Percentiles rank a stretch among this genome's conserved stretches.
These are phyloP conservation scores for Melikaiella ostensackeni DNA, from an alignment of 2,888 invertebrate genomes.

Conservation along the genomic window DNA sequence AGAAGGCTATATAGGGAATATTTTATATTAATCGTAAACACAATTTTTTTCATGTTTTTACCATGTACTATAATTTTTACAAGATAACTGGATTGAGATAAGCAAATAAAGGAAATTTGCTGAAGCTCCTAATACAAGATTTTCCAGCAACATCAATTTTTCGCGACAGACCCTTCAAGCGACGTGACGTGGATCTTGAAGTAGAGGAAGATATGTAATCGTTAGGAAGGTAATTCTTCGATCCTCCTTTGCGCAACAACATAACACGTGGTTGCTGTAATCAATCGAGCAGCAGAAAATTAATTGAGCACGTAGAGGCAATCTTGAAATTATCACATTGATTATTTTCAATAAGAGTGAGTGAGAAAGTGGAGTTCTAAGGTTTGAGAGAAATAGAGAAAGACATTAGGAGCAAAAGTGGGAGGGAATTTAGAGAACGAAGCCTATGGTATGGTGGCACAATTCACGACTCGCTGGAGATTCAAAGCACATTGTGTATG, in stretches of 20 bases:
- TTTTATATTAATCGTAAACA: too few relatives aligned
- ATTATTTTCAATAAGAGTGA: constrained; percentile 16
- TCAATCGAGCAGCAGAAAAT: constrained; percentile 16
- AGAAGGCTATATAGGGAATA: too few relatives aligned
- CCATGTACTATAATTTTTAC: too few relatives aligned
- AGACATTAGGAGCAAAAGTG: not conserved
- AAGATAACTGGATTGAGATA: too few relatives aligned
- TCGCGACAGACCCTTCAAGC: not conserved
- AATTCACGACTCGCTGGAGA: constrained; percentile 30
- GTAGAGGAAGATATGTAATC: not conserved
- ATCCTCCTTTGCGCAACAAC: constrained; percentile 5
- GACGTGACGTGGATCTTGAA: not conserved
- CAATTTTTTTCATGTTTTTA: too few relatives aligned
- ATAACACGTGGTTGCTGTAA: not conserved
- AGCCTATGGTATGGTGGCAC: too few relatives aligned
- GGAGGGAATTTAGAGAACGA: too few relatives aligned
- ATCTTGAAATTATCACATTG: not conserved
- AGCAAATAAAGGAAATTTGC: too few relatives aligned
- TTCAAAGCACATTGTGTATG: constrained; percentile 14
- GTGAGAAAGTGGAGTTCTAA: not conserved
- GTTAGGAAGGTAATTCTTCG: constrained; percentile 15
- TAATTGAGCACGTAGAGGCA: not conserved
- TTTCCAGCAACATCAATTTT: constrained; percentile 11
- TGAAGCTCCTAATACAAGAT: too few relatives aligned
- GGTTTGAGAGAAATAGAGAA: not conserved